Evolutionary conservation across 2,113 vertebrate genomes (phyloP), one percentile per base, ranked within the genome.

Genomic region (Pseudolaguvia tuberculata): DNA sequence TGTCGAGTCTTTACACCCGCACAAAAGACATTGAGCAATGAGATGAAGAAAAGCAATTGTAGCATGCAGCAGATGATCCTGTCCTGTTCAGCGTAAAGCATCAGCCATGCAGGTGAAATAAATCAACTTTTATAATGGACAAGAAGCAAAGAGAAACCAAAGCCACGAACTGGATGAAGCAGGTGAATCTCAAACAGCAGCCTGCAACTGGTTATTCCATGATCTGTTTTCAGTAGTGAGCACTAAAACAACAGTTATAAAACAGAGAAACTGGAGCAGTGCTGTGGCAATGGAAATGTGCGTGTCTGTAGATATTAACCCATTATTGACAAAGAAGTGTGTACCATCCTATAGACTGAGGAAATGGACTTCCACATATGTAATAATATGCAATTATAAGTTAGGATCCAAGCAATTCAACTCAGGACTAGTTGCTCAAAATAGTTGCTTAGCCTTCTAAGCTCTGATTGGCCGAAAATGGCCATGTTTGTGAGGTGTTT

Each of bases 241-340:
- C 25, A 66, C 17, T 27, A 48, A 6, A 35, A 6, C n/a, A 42
- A 5, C 39, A 42, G 5, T 42, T 5, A 18, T 50, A 63, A 61
- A 80, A 81, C 73, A 82, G 87, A 81, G 80, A 77, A 78, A 77
- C 63, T 73, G 77, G 78, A 87, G 80, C 81, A 82, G 63, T 48
- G 62, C 77, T 25, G 78, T 84, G 79, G 59, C 35, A 52, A 51
- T 47, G 63, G 11, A 59, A 45, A 61, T 70, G 52, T 39, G 51
- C 58, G 62, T 50, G 21, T 65, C 50, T 77, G 74, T 29, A 25
- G 39, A 47, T 50, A 29, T 63, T 25, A 39, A 55, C 51, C 27
- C 14, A 18, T 27, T 29, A 21, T 25, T 59, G 29, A 65, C 35
- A 45, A 21, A n/a, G 27, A 42, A 51, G 42, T 52, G 70, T 29